Evolutionary conservation across 2,797 vertebrate genomes (phyloP), one percentile per base, ranked within the genome.

Genomic region (Galaxias olidus): DNA sequence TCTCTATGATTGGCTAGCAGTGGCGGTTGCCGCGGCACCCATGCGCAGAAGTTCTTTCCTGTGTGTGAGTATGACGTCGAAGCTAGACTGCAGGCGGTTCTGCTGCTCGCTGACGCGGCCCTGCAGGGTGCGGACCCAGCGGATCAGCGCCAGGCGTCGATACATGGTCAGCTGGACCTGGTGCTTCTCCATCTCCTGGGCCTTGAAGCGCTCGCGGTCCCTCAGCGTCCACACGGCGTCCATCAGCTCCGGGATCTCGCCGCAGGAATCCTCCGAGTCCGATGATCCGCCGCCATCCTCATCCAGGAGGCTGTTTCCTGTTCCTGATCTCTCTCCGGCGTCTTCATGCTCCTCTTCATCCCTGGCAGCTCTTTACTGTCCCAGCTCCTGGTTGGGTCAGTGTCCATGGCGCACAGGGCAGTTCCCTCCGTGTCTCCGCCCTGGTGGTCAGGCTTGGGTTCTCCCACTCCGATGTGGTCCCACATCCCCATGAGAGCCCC

Each of bases 111-210:
- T 88, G 12, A 98, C 84, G 0, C 87, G 94, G 79, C 90, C 81
- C 89, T 97, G 96, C 71, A 99, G 91, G 53, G 93, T 88, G 41
- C 95, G 94, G 69, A 99, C 94, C 96, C 96, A 98, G 76, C 95
- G 96, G 74, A 98, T 93, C 81, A 99, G 88, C 0, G 96, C 95
- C 89, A 99, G 83, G 11, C 97, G 94, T 9, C 97, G 95, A 83
- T 98, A 98, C 97, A 99, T 98, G 86, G 95, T 96, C 83, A 99
- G 84, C 86, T 98, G 97, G 65, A 93, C 86, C 20, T 96, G 97
- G 73, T 99, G 96, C 84, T 96, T 97, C 89, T 98, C 95, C 86
- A 98, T 99, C 90, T 98, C 97, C 82, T 77, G 91, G 67, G 95
- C 96, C 80, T 99, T 99, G 89, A 96, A 96, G 71, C 88, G 92